Base-by-base conservation (phyloP, 2,113 vertebrate genomes). In the Carassius auratus region DNA sequence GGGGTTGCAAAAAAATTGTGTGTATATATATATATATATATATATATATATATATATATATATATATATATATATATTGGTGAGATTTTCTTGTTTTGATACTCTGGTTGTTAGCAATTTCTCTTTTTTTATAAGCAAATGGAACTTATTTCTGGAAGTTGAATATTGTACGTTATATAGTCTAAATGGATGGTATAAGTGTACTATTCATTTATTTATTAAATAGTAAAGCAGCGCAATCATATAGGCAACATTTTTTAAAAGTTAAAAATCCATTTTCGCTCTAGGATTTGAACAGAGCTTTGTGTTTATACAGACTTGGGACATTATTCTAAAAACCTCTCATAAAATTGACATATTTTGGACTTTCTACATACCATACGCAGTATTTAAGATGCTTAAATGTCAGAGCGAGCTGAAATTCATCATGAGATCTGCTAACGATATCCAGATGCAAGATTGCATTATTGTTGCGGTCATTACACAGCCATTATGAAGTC, bases 371-470 rank as follows among this genome's bases (percentile, higher is more conserved):
- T 13, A 14, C 26, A 62, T n/a, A 62, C 4, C 10, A 13, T 23
- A 62, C 9, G 3, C 19, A 9, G 8, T n/a, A 61, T 61, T 61
- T 61, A 26, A 64, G 61, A 26, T 64, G 10, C 21, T 26, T 52
- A 66, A 76, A 66, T 26, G 42, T 84, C 73, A 52, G 8, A 13
- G 6, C 3, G 21, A 19, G 42, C 23, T 26, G 23, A 48, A 76
- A 55, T 45, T 50, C 19, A 33, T 84, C 17, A 62, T 42, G 71
- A 84, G 82, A 71, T 30, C 71, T 17, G 57, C 73, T 61, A 84
- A 45, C 21, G 59, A 61, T 57, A 74, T 55, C 69, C 69, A 26
- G 69, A 74, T 52, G 71, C 57, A 59, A 61, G 19, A n/a, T 75
- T 59, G 69, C 55, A 52, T 69, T 8, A 45, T 61, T 83, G 81